Conservation (phyloP, 2,113 vertebrate genomes). For the Onychostruthus taczanowskii region DNA sequence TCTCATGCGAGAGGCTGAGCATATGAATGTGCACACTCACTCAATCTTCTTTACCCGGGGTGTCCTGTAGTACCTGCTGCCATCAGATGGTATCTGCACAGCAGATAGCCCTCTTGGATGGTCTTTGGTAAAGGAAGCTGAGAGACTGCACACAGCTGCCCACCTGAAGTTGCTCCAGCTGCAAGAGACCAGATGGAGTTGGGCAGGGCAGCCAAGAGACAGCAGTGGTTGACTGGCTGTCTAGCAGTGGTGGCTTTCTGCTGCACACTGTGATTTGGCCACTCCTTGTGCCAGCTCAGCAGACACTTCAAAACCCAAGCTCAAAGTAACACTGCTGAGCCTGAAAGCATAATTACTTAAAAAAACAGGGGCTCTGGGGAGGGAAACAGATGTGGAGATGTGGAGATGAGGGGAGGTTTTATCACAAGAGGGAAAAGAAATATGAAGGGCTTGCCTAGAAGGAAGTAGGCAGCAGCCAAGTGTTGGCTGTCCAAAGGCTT, state of each 20-base stretch:
- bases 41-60: accelerated
- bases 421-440: neutral
- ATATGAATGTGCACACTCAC: accelerated
- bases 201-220: neutral
- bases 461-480: neutral
- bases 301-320: neutral
- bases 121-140: neutral
- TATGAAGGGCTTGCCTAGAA: neutral
- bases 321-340: neutral
- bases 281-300: neutral
- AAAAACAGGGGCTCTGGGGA: too few relatives aligned
- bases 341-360: accelerated
- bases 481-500: neutral
- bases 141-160: neutral
- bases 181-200: neutral
- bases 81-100: neutral
- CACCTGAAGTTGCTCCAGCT: neutral
- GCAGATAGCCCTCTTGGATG: neutral
- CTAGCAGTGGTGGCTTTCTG: accelerated
- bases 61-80: neutral
- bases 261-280: neutral
- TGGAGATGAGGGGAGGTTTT: neutral
- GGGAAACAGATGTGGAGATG: neutral
- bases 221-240: neutral
- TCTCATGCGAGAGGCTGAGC: accelerated